Conservation (phyloP, 2,113 vertebrate species). For the Blennius ocellaris region DNA sequence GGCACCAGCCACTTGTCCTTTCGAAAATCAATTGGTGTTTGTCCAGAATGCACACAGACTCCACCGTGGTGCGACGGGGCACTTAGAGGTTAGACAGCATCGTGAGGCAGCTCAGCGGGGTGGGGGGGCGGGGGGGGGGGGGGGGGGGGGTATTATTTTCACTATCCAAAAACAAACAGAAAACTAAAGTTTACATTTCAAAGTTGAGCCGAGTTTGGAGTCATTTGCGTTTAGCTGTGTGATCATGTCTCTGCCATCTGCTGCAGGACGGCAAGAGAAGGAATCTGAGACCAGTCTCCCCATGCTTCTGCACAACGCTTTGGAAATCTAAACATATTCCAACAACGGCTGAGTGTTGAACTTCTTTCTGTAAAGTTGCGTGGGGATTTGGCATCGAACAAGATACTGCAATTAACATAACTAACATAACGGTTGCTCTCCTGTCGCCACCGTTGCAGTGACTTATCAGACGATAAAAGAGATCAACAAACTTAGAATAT, state of each 20-base stretch:
- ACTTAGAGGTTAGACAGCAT: constrained; percentile 25
- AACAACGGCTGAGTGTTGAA: too few species aligned
- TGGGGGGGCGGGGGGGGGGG: background rate
- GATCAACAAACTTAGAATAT: too few species aligned
- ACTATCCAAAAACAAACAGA: background rate
- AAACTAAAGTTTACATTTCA: constrained; percentile 5
- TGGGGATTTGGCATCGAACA: too few species aligned
- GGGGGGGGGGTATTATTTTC: background rate
- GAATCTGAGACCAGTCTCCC: too few species aligned
- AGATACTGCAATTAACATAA: too few species aligned
- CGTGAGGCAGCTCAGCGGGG: constrained; percentile 8
- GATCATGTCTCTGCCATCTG: constrained; percentile 1
- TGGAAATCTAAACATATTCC: too few species aligned
- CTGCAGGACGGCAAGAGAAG: background rate
- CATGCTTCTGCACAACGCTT: too few species aligned
- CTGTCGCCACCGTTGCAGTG: too few species aligned
- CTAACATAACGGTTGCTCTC: too few species aligned
- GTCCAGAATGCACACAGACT: constrained; percentile 55
- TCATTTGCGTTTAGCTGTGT: background rate
- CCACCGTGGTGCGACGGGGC: constrained; percentile 40
- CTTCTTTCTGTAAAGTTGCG: too few species aligned
- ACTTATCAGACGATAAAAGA: too few species aligned
- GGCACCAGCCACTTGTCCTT: constrained; percentile 49
- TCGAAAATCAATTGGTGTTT: constrained; percentile 63
- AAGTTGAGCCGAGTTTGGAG: background rate